phyloP scores from a whole-genome alignment of 2,113 vertebrate genomes.

The Hippoglossus stenolepis region DNA sequence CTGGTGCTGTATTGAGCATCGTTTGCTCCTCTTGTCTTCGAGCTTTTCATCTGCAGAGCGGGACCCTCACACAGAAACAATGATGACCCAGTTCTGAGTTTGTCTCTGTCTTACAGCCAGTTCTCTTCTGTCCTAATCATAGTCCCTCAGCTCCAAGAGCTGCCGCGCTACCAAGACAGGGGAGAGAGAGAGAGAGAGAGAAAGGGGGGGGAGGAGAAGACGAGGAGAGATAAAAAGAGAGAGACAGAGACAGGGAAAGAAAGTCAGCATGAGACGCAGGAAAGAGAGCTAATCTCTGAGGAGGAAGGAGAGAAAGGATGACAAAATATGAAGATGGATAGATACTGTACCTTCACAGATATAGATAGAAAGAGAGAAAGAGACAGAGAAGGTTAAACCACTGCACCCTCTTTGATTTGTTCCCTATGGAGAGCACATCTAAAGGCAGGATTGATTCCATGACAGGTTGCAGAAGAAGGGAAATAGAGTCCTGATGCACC shows the following conservation, averaged over 20 bases:
- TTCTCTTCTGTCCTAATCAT: slow-evolving; percentile 80
- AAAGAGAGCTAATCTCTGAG: slow-evolving; percentile 53
- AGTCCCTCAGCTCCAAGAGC: slow-evolving; percentile 72
- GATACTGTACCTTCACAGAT: slow-evolving; percentile 44
- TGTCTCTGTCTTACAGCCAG: slow-evolving; percentile 77
- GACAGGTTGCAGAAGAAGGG: slow-evolving; percentile 73
- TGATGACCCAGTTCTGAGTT: slow-evolving; percentile 82
- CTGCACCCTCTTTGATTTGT: slow-evolving; percentile 60
- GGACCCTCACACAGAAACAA: slow-evolving; percentile 75
- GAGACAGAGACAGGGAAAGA: slow-evolving; percentile 39
- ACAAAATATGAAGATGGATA: slow-evolving; percentile 62
- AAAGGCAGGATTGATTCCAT: slow-evolving; percentile 74
- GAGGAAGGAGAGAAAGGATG: slow-evolving; percentile 48
- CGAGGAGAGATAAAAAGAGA: slow-evolving; percentile 12
- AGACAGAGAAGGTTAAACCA: slow-evolving; percentile 69
- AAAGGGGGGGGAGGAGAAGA: slow-evolving; percentile 45
- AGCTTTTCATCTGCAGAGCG: slow-evolving; percentile 77
- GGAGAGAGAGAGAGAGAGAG: slow-evolving; percentile 14
- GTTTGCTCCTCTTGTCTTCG: slow-evolving; percentile 67
- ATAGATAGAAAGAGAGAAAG: slow-evolving; percentile 42
- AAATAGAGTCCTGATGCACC: slow-evolving; percentile 63
- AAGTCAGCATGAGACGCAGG: slow-evolving; percentile 52
- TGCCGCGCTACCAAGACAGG: slow-evolving; percentile 60
- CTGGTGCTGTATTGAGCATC: slow-evolving; percentile 52
- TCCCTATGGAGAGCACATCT: slow-evolving; percentile 71